Base-by-base conservation (phyloP, 2,888 invertebrate genomes). In the Leptodirus hochenwartii region DNA sequence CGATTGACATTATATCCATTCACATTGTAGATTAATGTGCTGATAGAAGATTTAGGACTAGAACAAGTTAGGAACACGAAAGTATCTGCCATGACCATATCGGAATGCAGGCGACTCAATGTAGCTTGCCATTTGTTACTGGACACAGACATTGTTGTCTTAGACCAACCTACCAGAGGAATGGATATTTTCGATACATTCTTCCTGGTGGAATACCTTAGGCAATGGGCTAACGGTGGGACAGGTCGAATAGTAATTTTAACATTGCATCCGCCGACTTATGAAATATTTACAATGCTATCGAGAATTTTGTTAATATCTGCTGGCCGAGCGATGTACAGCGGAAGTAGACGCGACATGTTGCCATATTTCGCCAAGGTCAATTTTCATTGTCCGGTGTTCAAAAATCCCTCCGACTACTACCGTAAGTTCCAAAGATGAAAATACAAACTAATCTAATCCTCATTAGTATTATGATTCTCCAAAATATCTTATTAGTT, bases 131-230 rank as follows among this genome's bases (percentile, higher is more conserved):
- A 90, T 43, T 60, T 93, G 20, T 57, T 90, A 22, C 64, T 87
- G 17, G 84, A 87, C 48, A 78, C 82, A 40, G 84, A 88, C 34
- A 68, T 93, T 25, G 62, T 93, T 1, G 69, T 88, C 15, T 59
- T 91, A 32, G 90, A 91, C 52, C 81, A 88, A 54, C 84, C 90
- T 1, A 80, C 82, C 0, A 69, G 73, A 44, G 81, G 79, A 33
- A 78, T 87, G 73, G 91, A 93, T 47, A 88, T 93, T 38, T 91
- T 93, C 45, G 93, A 93, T 47, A 87, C 90, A 0, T 93, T 91
- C 56, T 93, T 93, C 54, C 56, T 93, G 27, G 79, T 93, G 33
- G 91, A 93, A 52, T 93, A 90, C 53, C 58, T 93, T 39, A 68
- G 90, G 39, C 88, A 90, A 51, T 93, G 91, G 85, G 81, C 84